These are phyloP conservation scores for Teleopsis dalmanni DNA, from an alignment of 1,140 invertebrate genomes.

Conservation along the genomic window DNA sequence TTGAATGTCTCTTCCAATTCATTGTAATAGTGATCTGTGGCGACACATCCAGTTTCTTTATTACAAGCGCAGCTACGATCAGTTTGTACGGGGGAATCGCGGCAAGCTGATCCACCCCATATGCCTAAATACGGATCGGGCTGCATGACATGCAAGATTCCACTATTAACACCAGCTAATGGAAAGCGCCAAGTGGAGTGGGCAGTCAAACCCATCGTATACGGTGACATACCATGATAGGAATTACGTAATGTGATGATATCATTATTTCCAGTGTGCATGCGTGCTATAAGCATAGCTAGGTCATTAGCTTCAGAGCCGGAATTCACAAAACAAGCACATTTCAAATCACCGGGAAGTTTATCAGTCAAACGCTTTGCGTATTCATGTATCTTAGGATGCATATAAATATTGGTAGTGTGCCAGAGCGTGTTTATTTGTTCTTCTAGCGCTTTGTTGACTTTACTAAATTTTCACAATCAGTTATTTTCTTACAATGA, in stretches of 20 bases:
- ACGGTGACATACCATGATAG: constrained; percentile 85
- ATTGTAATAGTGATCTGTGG: constrained; percentile 69
- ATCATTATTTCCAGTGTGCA: constrained; percentile 78
- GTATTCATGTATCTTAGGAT: constrained; percentile 87
- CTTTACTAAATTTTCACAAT: constrained; percentile 52
- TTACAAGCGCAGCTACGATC: constrained; percentile 60
- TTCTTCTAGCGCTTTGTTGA: constrained; percentile 64
- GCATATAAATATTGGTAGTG: constrained; percentile 83
- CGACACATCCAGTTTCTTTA: constrained; percentile 53
- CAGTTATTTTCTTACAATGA: background rate
- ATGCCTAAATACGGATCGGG: constrained; percentile 83
- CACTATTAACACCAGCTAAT: constrained; percentile 59
- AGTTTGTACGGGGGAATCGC: constrained; percentile 80
- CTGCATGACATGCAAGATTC: constrained; percentile 85
- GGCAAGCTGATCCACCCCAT: constrained; percentile 80
- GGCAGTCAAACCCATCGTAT: constrained; percentile 75
- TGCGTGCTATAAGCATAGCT: constrained; percentile 76
- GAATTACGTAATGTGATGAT: constrained; percentile 78
- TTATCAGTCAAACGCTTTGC: constrained; percentile 70
- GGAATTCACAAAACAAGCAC: constrained; percentile 90
- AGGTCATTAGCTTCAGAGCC: constrained; percentile 96
- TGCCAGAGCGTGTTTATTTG: constrained; percentile 85
- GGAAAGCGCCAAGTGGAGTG: constrained; percentile 72
- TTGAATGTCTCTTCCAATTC: constrained; percentile 73
- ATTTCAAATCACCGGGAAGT: constrained; percentile 79